These are phyloP conservation scores for Aphis craccivora DNA, from an alignment of 1,140 invertebrate species.

Conservation along the genomic window DNA sequence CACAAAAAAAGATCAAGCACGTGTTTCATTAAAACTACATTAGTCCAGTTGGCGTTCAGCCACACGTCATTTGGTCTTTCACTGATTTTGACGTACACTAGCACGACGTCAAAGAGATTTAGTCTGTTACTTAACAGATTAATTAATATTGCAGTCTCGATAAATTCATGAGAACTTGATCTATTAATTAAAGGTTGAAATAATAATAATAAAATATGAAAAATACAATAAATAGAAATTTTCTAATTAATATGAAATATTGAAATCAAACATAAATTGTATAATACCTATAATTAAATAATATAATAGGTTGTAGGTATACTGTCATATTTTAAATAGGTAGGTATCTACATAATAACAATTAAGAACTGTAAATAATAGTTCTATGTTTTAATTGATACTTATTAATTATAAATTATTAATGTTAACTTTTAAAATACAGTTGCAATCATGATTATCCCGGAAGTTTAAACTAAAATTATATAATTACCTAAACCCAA, in stretches of 20 bases:
- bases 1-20: slow-evolving; percentile 5
- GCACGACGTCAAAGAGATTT: background rate
- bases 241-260: background rate
- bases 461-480: background rate
- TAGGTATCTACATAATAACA: background rate
- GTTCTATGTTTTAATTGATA: background rate
- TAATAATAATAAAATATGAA: background rate
- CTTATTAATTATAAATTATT: background rate
- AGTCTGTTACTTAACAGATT: slow-evolving; percentile 33
- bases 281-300: background rate
- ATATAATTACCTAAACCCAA: background rate
- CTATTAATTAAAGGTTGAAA: background rate
- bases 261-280: background rate
- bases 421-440: background rate
- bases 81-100: background rate
- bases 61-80: slow-evolving; percentile 28
- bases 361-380: background rate
- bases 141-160: slow-evolving; percentile 1
- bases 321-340: background rate
- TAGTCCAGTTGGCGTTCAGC: slow-evolving; percentile 48
- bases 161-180: background rate
- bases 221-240: background rate
- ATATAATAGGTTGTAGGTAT: background rate
- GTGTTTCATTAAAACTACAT: slow-evolving; percentile 56
- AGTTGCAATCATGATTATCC: background rate